Evolutionary conservation across 2,888 invertebrate genomes (phyloP), one percentile per base, ranked within the genome.

Genomic region (Drosophila flavopinicola): DNA sequence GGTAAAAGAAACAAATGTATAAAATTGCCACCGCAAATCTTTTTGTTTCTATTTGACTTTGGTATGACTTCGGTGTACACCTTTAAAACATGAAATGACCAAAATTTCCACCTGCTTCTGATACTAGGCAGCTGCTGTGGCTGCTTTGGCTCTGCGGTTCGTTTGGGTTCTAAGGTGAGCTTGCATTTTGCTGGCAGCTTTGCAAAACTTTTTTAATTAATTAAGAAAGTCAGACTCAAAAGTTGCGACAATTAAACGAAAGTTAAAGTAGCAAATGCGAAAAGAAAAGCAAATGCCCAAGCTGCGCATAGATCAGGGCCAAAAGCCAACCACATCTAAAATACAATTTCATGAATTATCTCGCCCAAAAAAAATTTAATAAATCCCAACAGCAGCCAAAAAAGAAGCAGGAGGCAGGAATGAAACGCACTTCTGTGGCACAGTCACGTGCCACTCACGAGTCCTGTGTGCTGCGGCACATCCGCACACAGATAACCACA

Each of bases 121-220:
- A n/a, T n/a, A n/a, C n/a, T n/a, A n/a, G n/a, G n/a, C n/a, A n/a
- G n/a, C n/a, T n/a, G n/a, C n/a, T 20, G 20, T 20, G 20, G 2
- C 20, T 2, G 20, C 20, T 59, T 59, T 24, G 61, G 23, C 23
- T 33, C 1, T 57, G 47, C 17, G 66, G 53, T 53, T 47, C 33
- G 30, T 41, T 33, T 59, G 44, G 49, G 7, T 30, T 51, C 42
- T 20, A 29, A 67, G 76, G 79, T 83, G 76, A 78, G 63, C 38
- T 64, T 63, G 65, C 74, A 48, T 60, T 66, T 72, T 61, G 15
- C 11, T 17, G 39, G 58, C 49, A 57, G 39, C 64, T 75, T 68
- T 56, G 61, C n/a, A 58, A 74, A 80, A 80, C 58, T 86, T 80
- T 80, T 80, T 79, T 86, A 80, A 80, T 80, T 80, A 80, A 80